Base-by-base conservation (phyloP, 1,140 invertebrate genomes). In the Lasioglossum albipes region DNA sequence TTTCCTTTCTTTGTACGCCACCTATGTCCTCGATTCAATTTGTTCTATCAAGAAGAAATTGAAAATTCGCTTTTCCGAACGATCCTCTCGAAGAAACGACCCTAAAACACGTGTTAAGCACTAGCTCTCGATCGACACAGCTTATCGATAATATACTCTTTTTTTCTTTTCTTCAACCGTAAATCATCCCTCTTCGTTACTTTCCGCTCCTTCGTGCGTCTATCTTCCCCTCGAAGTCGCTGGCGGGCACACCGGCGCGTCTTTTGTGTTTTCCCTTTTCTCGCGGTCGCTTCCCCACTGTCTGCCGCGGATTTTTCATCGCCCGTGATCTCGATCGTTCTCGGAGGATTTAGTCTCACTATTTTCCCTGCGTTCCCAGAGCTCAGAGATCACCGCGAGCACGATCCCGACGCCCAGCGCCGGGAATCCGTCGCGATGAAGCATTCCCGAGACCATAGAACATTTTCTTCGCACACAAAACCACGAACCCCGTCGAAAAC, bases 151-250 rank as follows among this genome's bases (percentile, higher is more conserved):
- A 80, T 86, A 87, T 82, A 85, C 78, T 81, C 22, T 77, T 65
- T 83, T 69, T 76, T 71, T 78, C 20, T 77, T 65, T 83, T 69
- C 73, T 67, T 80, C 73, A 88, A 82, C 77, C 81, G 74, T 82
- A 67, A 85, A 79, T 87, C 70, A 78, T 79, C 61, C 78, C 75
- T 45, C 76, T 85, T 84, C 85, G 79, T 85, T 88, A 88, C 81
- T 88, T 82, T 82, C 84, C 76, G 76, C 84, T 85, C 54, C 72
- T 82, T 88, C 85, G 77, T 88, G 83, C 85, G 82, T 89, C 87
- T 84, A 85, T 89, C 86, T 88, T 91, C 89, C 88, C 87, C 88
- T 89, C 87, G 87, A 90, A 90, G 87, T 87, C 84, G 87, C 92
- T 90, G 90, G 88, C 90, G 88, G 87, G 88, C 82, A 42, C 84